These are phyloP conservation scores for Latrodectus geometricus DNA, from an alignment of 1,140 invertebrate genomes.

Conservation along the genomic window DNA sequence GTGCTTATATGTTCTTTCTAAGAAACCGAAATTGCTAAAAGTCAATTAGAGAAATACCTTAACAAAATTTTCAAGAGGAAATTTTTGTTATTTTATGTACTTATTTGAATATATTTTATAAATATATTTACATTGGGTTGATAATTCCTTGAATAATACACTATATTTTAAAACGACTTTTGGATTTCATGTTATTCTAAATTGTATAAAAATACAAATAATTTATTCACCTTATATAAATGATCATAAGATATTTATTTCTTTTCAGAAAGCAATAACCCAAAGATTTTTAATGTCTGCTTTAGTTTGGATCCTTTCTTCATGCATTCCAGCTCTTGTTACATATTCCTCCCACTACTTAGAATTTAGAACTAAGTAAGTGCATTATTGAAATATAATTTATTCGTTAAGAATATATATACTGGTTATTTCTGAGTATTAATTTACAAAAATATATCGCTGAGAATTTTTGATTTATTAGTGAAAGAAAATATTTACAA, in stretches of 20 bases:
- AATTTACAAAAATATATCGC: neutral
- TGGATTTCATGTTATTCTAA: neutral
- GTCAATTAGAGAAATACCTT: too few species aligned
- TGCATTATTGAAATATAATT: neutral
- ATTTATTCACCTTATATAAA: constrained; percentile 39
- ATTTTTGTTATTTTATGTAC: too few species aligned
- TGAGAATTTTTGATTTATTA: neutral
- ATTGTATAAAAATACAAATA: neutral
- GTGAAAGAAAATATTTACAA: neutral
- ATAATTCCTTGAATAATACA: neutral
- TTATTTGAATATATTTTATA: neutral
- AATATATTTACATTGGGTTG: neutral
- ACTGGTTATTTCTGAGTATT: neutral
- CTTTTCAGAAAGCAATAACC: neutral
- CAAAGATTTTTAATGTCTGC: constrained; percentile 13
- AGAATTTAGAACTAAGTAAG: constrained; percentile 73
- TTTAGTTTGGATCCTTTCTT: neutral
- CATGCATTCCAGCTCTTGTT: constrained; percentile 82
- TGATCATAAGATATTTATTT: neutral
- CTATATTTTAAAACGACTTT: neutral
- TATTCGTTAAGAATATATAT: neutral
- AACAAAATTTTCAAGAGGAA: too few species aligned
- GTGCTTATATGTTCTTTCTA: neutral
- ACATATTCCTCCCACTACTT: constrained; percentile 90
- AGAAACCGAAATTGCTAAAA: too few species aligned